Evolutionary conservation across 2,113 vertebrate genomes (phyloP), one percentile per base, ranked within the genome.

Genomic region (Xenopus tropicalis): DNA sequence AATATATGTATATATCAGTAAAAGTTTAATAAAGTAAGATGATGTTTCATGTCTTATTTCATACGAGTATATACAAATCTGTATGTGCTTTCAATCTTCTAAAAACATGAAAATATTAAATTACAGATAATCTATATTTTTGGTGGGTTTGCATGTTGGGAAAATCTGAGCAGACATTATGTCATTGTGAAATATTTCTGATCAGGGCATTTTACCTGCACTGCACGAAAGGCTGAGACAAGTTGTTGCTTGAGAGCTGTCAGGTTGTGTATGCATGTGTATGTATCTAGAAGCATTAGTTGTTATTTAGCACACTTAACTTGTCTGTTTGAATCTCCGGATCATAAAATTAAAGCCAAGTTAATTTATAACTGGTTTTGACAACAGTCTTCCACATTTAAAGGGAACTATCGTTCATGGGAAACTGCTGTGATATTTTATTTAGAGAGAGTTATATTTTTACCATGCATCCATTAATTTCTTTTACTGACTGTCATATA

Each of bases 21-120:
- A n/a, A n/a, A n/a, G n/a, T n/a, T n/a, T n/a, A n/a, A n/a, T n/a
- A n/a, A n/a, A n/a, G n/a, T n/a, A n/a, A n/a, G n/a, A n/a, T n/a
- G n/a, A n/a, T n/a, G 62, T 65, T 20, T 7, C 42, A 29, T 65
- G 62, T 19, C 62, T 43, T 62, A 62, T 57, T 4, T 57, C 16
- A 37, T 65, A 65, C n/a, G n/a, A n/a, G n/a, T n/a, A n/a, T 43
- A 9, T 29, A 65, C 42, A 65, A 44, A n/a, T 37, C 62, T 1
- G 21, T 44, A 65, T 43, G 62, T 65, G 62, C 62, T 65, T 65
- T 17, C 62, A 65, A 29, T 44, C 44, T 43, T 66, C 48, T 21
- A 66, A 51, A 66, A 66, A 48, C 23, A 23, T n/a, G 14, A 66
- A 65, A 66, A 66, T 66, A 9, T 43, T 66, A n/a, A 66, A 66